Evolutionary conservation across 2,888 invertebrate genomes (phyloP).

Genomic region (Steinernema carpocapsae): DNA sequence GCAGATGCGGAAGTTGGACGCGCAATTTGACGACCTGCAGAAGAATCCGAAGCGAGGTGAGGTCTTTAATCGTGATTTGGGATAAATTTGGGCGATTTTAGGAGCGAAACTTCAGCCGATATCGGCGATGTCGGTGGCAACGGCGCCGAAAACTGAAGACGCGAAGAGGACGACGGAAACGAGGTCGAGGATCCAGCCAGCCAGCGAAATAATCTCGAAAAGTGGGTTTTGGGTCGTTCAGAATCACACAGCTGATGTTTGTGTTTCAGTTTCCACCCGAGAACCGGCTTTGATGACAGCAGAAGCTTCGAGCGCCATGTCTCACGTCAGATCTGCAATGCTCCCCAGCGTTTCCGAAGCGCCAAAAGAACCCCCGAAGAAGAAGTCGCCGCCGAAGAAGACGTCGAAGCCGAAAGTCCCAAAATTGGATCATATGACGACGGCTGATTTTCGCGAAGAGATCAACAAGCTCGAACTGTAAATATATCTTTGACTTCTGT

Average conservation of each 20-base stretch:
- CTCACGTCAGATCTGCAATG: not conserved
- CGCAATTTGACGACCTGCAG: not conserved
- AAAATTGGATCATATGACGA: too few species aligned
- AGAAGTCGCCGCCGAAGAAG: not conserved
- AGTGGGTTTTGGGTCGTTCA: not conserved
- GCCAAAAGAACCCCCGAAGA: not conserved
- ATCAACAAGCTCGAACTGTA: not conserved
- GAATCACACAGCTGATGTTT: not conserved
- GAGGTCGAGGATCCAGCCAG: too few species aligned
- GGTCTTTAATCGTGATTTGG: not conserved
- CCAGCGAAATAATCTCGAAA: not conserved
- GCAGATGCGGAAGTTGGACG: slow-evolving; percentile 7
- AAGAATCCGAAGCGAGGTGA: not conserved
- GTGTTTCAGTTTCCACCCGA: not conserved
- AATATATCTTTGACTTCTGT: not conserved
- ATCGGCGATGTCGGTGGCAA: not conserved
- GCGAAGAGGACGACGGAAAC: too few species aligned
- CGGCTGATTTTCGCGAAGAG: not conserved
- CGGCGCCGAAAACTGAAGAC: not conserved
- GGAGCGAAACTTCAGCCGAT: not conserved
- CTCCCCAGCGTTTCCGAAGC: not conserved
- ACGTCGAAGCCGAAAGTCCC: too few species aligned
- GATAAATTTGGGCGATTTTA: not conserved
- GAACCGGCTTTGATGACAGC: not conserved
- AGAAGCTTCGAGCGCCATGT: not conserved